phyloP scores from a whole-genome alignment of 2,797 vertebrate species.

The Prionace glauca region DNA sequence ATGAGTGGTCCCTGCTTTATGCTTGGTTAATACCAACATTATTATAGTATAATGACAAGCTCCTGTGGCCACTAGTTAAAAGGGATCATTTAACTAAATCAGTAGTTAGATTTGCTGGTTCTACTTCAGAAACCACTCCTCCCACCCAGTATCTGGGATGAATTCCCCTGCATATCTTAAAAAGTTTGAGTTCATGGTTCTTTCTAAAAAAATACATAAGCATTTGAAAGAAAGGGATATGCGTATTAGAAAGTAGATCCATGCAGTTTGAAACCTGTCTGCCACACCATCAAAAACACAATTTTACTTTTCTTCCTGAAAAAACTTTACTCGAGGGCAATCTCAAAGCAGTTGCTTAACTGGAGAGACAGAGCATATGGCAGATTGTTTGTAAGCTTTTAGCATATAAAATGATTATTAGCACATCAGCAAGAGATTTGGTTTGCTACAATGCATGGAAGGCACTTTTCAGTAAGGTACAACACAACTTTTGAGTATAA shows the following conservation, averaged over 20 bases:
- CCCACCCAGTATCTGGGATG: neutral
- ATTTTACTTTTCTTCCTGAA: neutral
- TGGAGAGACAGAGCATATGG: neutral
- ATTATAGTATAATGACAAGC: too few relatives aligned
- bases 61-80: neutral
- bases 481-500: neutral
- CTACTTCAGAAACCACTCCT: neutral
- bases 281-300: neutral
- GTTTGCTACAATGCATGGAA: neutral
- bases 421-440: neutral
- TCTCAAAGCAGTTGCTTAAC: neutral
- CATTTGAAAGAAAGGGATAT: neutral
- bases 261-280: neutral
- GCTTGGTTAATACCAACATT: neutral
- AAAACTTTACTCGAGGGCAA: neutral
- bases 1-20: neutral
- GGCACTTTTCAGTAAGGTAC: neutral
- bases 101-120: neutral
- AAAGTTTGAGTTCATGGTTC: neutral
- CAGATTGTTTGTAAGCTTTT: neutral
- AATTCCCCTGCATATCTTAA: neutral
- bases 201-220: neutral
- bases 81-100: neutral
- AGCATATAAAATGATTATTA: neutral
- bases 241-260: neutral